Evolutionary conservation across 2,797 vertebrate species (phyloP).

Genomic region (Onychomys arenicola): DNA sequence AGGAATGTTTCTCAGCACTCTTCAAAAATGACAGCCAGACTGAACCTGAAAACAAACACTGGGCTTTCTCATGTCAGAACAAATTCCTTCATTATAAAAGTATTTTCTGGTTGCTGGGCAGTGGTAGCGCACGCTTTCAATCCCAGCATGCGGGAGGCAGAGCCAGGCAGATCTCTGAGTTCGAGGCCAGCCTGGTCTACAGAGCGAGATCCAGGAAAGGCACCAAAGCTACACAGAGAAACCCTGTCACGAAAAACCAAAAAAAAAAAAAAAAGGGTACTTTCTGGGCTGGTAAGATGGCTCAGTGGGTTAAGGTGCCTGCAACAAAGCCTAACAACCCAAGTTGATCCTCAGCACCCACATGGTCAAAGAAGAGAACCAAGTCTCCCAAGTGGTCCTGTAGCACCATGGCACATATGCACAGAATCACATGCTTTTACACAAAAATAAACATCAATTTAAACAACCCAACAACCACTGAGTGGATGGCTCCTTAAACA

Average conservation of each 20-base stretch:
- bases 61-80: background rate
- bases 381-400: background rate
- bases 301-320: background rate
- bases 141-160: too few species aligned
- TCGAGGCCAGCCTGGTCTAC: too few species aligned
- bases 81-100: background rate
- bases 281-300: background rate
- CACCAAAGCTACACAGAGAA: too few species aligned
- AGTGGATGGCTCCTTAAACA: background rate
- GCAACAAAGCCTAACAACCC: background rate
- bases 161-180: too few species aligned
- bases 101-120: background rate
- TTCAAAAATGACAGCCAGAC: constrained; percentile 52
- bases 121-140: too few species aligned
- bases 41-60: constrained; percentile 53
- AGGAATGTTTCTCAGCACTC: constrained; percentile 10
- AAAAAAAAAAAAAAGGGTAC: too few species aligned
- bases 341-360: background rate
- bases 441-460: background rate
- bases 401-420: background rate
- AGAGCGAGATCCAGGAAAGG: too few species aligned
- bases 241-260: too few species aligned
- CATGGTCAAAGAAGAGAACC: background rate
- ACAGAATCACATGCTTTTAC: background rate
- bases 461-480: background rate